Conservation (phyloP, 2,797 vertebrate genomes). For the Amblyraja radiata region DNA sequence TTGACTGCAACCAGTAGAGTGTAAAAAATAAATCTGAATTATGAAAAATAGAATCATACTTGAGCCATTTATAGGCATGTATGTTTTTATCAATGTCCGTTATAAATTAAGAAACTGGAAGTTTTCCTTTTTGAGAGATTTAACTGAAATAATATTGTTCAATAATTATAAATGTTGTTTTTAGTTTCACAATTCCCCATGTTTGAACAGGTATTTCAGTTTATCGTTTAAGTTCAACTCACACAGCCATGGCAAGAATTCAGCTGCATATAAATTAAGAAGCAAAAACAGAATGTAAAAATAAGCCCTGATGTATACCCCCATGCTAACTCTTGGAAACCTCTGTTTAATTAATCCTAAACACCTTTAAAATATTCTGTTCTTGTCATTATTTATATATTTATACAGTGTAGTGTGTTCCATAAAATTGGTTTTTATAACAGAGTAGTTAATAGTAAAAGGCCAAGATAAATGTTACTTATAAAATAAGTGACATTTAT, state of each 20-base stretch:
- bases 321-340: not conserved
- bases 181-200: not conserved
- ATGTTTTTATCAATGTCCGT: not conserved
- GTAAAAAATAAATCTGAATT: not conserved
- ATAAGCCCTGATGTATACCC: not conserved
- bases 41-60: not conserved
- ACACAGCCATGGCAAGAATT: not conserved
- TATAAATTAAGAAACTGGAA: not conserved
- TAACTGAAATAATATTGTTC: not conserved
- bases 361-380: not conserved
- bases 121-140: not conserved
- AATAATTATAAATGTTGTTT: not conserved
- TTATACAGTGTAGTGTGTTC: not conserved
- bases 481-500: not conserved
- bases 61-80: not conserved
- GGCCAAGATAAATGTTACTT: not conserved
- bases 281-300: not conserved
- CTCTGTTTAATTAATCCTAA: conserved; percentile 13
- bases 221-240: not conserved
- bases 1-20: not conserved
- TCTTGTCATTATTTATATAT: conserved; percentile 21
- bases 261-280: not conserved
- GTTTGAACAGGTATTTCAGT: not conserved
- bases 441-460: conserved; percentile 1
- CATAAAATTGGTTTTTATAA: not conserved